Percentiles rank a stretch among this genome's conserved stretches.
phyloP scores from a whole-genome alignment of 2,888 invertebrate genomes.

The Acanthosepion pharaonis region DNA sequence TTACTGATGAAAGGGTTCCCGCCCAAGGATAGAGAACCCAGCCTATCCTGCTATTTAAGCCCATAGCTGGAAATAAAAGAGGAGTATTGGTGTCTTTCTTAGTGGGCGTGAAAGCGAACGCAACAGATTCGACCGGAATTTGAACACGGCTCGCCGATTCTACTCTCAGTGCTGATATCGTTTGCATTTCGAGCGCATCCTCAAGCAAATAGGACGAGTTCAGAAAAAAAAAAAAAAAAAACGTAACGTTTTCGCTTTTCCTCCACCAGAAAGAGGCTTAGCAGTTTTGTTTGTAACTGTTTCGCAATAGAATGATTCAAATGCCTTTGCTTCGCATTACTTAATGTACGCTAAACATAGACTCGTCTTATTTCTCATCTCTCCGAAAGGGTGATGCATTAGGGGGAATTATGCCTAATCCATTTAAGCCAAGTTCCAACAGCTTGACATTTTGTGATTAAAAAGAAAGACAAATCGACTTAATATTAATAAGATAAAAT shows the following conservation, averaged over 20 bases:
- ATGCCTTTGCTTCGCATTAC: not conserved
- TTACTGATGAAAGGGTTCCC: too few relatives aligned
- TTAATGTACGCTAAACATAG: not conserved
- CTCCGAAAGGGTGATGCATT: not conserved
- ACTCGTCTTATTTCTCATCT: constrained; percentile 16
- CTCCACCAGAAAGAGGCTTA: not conserved
- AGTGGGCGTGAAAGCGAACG: too few relatives aligned
- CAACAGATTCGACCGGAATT: too few relatives aligned
- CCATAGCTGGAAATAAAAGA: too few relatives aligned
- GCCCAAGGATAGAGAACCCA: too few relatives aligned
- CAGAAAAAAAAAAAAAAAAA: not conserved
- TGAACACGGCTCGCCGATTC: too few relatives aligned
- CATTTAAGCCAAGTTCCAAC: not conserved
- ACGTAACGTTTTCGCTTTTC: not conserved
- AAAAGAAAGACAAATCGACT: not conserved
- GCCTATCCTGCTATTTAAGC: too few relatives aligned
- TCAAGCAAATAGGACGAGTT: too few relatives aligned
- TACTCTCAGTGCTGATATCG: too few relatives aligned
- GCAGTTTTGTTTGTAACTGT: not conserved
- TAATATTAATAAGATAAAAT: constrained; percentile 6
- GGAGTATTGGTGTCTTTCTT: too few relatives aligned
- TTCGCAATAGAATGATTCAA: not conserved
- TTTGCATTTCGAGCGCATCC: too few relatives aligned
- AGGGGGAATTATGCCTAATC: constrained; percentile 7
- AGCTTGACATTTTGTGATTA: not conserved